A percentile compares a stretch with the other conserved stretches of the same genome.
Conservation (phyloP, 2,113 vertebrate genomes). For the Polyodon spathula region DNA sequence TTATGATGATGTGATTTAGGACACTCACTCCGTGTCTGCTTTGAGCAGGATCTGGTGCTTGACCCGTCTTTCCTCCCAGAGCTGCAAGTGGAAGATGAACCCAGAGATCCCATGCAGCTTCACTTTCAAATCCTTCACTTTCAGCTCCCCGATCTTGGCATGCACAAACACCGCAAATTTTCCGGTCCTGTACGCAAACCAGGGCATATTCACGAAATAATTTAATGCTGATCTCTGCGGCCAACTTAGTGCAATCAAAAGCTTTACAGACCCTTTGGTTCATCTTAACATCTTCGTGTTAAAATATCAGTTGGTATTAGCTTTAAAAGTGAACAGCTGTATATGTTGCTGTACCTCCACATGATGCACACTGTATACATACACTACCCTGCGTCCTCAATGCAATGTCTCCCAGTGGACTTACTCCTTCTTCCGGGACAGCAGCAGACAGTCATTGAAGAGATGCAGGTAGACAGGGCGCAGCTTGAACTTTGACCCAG, state of each 20-base stretch:
- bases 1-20: no score
- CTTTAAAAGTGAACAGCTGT: no score
- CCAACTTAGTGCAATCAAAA: background rate
- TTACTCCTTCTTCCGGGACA: conserved; percentile 78
- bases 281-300: no score
- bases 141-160: conserved; percentile 69
- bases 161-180: conserved; percentile 79
- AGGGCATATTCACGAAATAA: no score
- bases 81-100: conserved; percentile 78
- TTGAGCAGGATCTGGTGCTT: conserved; percentile 80
- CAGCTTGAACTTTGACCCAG: conserved; percentile 74
- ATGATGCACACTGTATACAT: no score
- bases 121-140: conserved; percentile 76
- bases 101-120: conserved; percentile 75
- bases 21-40: conserved; percentile 69
- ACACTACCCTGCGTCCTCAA: no score
- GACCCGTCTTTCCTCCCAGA: conserved; percentile 64
- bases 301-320: no score
- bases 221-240: no score
- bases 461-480: conserved; percentile 76
- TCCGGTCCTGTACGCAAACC: conserved; percentile 53
- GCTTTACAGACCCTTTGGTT: no score
- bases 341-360: no score
- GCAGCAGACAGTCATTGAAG: conserved; percentile 81
- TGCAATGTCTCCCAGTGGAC: no score